Percentiles rank a stretch among this genome's conserved stretches.
These are phyloP conservation scores for Empidonax traillii DNA, from an alignment of 2,113 vertebrate species.

Conservation along the genomic window DNA sequence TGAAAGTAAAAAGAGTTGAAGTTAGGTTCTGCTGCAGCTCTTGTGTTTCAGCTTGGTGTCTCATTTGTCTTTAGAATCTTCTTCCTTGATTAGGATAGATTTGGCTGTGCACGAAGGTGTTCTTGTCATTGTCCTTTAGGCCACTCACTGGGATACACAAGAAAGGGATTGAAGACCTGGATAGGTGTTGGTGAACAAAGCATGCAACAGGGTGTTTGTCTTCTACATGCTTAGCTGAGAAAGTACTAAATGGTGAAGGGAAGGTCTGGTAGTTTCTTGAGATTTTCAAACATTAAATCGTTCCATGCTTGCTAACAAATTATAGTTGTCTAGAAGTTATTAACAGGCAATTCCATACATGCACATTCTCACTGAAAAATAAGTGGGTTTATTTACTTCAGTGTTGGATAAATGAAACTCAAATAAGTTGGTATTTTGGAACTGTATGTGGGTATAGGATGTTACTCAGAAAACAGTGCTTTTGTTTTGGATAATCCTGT, in stretches of 20 bases:
- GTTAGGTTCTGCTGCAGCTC: not conserved
- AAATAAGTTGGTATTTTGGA: not conserved
- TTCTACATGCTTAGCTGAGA: not conserved
- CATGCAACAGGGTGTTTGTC: not conserved
- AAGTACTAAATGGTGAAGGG: not conserved
- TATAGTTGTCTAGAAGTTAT: not conserved
- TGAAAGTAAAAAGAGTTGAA: not conserved
- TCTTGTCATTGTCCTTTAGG: not conserved
- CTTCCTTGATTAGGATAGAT: not conserved
- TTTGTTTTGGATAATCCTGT: not conserved
- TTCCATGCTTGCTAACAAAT: not conserved
- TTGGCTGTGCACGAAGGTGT: not conserved
- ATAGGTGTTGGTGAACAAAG: not conserved
- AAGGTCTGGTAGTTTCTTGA: not conserved
- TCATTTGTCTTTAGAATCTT: not conserved
- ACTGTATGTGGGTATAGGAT: not conserved
- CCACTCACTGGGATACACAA: not conserved
- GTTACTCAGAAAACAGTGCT: not conserved
- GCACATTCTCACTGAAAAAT: not conserved
- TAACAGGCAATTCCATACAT: not conserved
- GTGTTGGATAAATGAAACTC: not conserved
- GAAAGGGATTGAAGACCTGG: not conserved
- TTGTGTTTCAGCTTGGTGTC: not conserved
- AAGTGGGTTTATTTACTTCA: not conserved
- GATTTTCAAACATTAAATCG: not conserved